Conservation (phyloP, 2,888 invertebrate genomes). For the Drosophila cracens region DNA sequence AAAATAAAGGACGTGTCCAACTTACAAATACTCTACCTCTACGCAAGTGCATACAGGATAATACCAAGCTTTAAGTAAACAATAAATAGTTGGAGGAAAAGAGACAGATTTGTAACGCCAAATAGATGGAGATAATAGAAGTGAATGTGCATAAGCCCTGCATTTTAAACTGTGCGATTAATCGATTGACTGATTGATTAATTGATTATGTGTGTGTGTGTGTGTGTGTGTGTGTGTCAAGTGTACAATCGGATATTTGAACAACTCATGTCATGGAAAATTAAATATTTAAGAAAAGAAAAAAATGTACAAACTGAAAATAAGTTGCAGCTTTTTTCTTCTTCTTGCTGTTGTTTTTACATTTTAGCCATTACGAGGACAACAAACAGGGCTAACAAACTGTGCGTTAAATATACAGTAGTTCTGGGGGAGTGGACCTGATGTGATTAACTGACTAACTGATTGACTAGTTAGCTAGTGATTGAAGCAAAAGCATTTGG, state of each 20-base stretch:
- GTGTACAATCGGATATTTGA: background rate
- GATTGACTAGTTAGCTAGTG: background rate
- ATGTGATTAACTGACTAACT: slow-evolving; percentile 6
- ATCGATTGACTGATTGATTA: background rate
- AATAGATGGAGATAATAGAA: slow-evolving; percentile 1
- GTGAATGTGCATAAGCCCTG: slow-evolving; percentile 13
- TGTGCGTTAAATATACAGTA: slow-evolving; percentile 38
- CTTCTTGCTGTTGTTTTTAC: background rate
- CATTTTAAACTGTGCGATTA: slow-evolving; percentile 8
- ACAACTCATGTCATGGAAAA: slow-evolving; percentile 3
- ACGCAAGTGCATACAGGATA: slow-evolving; percentile 25
- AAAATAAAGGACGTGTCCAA: background rate
- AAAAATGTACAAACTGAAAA: background rate
- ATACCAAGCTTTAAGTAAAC: slow-evolving; percentile 21
- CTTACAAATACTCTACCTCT: slow-evolving; percentile 1
- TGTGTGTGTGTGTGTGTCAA: slow-evolving; percentile 3
- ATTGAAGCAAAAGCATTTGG: slow-evolving; percentile 25
- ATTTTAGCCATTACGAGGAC: slow-evolving; percentile 6
- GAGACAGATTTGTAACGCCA: background rate
- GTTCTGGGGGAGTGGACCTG: background rate
- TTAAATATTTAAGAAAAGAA: background rate
- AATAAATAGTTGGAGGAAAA: background rate
- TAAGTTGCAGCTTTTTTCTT: background rate
- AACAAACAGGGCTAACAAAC: slow-evolving; percentile 37
- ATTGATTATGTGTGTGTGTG: background rate